Evolutionary conservation across 1,140 invertebrate genomes (phyloP).

Genomic region (Teleogryllus occipitalis): DNA sequence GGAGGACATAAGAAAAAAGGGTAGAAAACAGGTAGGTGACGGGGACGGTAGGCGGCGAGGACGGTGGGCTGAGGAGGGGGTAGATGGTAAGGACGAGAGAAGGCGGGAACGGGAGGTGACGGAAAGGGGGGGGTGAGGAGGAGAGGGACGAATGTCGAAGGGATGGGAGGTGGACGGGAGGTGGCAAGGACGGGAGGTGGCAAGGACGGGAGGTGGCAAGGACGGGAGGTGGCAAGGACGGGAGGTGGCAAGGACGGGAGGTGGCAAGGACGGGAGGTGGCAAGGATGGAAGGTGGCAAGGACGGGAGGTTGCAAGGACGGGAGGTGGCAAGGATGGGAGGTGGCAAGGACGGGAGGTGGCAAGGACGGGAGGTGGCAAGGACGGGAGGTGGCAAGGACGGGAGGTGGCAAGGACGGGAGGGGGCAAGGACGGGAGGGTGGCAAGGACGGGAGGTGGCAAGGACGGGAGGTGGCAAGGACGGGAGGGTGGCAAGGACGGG

Average conservation of each 20-base stretch:
- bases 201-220: no score
- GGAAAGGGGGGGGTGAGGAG: no score
- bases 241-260: not conserved
- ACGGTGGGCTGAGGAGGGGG: no score
- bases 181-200: not conserved
- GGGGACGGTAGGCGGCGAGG: no score
- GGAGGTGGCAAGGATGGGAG: not conserved
- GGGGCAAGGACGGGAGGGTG: no score
- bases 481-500: not conserved
- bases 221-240: no score
- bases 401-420: not conserved
- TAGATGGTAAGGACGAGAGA: no score
- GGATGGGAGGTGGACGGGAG: not conserved
- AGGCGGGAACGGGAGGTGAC: not conserved
- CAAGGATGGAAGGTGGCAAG: not conserved
- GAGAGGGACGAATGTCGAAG: not conserved
- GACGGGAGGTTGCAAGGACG: not conserved
- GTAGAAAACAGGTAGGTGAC: no score
- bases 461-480: not conserved
- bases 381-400: no score
- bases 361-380: no score
- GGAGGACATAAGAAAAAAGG: not conserved
- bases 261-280: no score
- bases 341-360: no score
- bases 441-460: not conserved